These are phyloP conservation scores for Podilymbus podiceps DNA, from an alignment of 2,113 vertebrate genomes.

Conservation along the genomic window DNA sequence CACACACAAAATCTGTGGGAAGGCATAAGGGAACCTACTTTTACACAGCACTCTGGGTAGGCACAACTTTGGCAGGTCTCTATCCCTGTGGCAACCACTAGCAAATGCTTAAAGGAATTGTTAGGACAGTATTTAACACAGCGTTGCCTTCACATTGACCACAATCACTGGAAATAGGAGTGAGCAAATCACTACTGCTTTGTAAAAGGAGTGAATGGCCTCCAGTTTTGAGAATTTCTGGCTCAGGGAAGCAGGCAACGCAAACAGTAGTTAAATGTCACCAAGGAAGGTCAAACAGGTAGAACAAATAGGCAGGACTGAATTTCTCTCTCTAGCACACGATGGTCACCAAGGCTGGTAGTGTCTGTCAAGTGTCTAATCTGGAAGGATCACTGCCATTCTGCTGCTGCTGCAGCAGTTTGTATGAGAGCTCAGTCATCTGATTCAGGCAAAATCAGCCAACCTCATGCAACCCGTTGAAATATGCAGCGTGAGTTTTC, in stretches of 20 bases:
- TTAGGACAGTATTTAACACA: neutral
- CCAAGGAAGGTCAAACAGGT: neutral
- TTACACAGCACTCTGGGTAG: neutral
- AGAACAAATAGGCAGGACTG: neutral
- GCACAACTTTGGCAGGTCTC: neutral
- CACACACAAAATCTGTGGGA: neutral
- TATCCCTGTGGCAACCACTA: neutral
- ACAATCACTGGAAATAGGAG: neutral
- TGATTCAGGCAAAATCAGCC: neutral
- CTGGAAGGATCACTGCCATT: neutral
- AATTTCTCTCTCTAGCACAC: neutral
- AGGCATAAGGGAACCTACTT: neutral
- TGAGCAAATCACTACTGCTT: neutral
- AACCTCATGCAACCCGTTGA: neutral
- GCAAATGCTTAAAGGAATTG: neutral
- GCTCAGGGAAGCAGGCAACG: neutral
- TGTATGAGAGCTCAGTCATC: neutral
- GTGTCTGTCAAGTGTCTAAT: neutral
- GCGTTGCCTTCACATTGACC: neutral
- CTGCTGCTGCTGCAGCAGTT: neutral
- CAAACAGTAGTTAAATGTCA: neutral
- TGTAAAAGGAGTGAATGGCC: neutral
- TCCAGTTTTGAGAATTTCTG: neutral
- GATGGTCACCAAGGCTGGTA: neutral
- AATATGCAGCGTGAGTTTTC: rapidly evolving